Evolutionary conservation across 2,888 invertebrate species (phyloP).

Genomic region (Drosophila vallismaia): DNA sequence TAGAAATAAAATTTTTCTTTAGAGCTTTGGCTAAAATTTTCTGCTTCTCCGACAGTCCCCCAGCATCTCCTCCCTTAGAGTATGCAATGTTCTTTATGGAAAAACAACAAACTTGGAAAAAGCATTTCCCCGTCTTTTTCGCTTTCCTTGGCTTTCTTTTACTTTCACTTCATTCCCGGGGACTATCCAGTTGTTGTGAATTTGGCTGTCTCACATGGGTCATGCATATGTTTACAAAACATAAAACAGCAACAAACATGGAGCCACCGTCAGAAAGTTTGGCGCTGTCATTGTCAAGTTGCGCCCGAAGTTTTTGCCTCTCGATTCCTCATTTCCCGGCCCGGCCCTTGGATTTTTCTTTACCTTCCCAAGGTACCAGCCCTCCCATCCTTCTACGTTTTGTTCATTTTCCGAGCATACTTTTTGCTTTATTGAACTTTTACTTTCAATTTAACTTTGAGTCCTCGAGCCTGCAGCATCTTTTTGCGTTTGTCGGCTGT

Average conservation of each 20-base stretch:
- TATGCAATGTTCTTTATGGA: conserved; percentile 23
- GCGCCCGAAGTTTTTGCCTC: conserved; percentile 60
- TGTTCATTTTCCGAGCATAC: conserved; percentile 44
- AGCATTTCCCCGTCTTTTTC: conserved; percentile 18
- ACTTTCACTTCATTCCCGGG: conserved; percentile 5
- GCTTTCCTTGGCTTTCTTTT: conserved; percentile 6
- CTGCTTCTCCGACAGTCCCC: background rate
- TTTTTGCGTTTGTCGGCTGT: conserved; percentile 43
- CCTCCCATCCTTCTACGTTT: background rate
- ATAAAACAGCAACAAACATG: conserved; percentile 57
- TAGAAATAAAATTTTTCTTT: conserved; percentile 16
- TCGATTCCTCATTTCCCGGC: background rate
- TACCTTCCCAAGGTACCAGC: background rate
- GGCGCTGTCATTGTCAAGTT: conserved; percentile 75
- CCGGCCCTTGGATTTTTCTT: background rate
- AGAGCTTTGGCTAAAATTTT: conserved; percentile 9
- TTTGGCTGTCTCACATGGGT: conserved; percentile 53
- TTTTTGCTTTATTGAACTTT: conserved; percentile 76
- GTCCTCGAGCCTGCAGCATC: conserved; percentile 39
- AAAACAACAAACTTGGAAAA: conserved; percentile 2
- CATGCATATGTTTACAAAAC: conserved; percentile 72
- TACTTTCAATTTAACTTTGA: conserved; percentile 77
- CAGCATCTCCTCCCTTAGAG: conserved; percentile 1
- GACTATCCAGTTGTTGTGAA: conserved; percentile 46
- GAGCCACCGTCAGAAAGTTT: conserved; percentile 68